phyloP scores from a whole-genome alignment of 2,797 vertebrate genomes.

The Rhyacichthys aspro region DNA sequence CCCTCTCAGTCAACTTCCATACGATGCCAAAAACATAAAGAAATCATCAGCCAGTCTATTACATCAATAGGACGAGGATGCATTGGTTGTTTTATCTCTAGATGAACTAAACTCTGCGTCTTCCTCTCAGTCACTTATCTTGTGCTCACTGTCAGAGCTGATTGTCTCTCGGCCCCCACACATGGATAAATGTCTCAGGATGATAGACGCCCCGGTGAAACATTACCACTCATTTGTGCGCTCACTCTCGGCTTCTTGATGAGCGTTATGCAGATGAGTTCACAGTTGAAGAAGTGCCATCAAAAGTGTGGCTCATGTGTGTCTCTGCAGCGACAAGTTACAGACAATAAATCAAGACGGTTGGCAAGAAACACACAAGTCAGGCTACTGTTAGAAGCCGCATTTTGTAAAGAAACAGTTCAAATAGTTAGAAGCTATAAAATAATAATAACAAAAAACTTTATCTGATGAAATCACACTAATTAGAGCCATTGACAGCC shows the following conservation, averaged over 20 bases:
- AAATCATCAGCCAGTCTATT: neutral
- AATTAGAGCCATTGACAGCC: too few relatives aligned
- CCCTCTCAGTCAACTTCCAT: too few relatives aligned
- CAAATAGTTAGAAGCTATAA: too few relatives aligned
- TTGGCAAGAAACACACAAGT: neutral
- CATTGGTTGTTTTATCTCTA: too few relatives aligned
- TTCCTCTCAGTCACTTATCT: constrained; percentile 7
- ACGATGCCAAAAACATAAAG: too few relatives aligned
- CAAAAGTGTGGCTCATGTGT: neutral
- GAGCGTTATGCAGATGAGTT: constrained; percentile 44
- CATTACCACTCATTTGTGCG: constrained; percentile 21
- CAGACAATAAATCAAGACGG: neutral
- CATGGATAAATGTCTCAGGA: constrained; percentile 23
- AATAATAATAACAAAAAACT: too few relatives aligned
- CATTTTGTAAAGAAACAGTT: constrained; percentile 23
- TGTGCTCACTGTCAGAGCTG: constrained; percentile 22
- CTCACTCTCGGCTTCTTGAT: constrained; percentile 30
- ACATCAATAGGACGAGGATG: too few relatives aligned
- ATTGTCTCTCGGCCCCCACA: constrained; percentile 29
- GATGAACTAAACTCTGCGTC: constrained; percentile 2
- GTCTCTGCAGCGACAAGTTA: neutral
- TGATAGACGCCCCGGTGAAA: constrained; percentile 27
- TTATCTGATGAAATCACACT: too few relatives aligned
- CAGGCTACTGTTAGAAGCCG: neutral
- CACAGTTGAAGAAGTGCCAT: constrained; percentile 26